Evolutionary conservation across 1,140 invertebrate genomes (phyloP).

Genomic region (Drosophila rufa): DNA sequence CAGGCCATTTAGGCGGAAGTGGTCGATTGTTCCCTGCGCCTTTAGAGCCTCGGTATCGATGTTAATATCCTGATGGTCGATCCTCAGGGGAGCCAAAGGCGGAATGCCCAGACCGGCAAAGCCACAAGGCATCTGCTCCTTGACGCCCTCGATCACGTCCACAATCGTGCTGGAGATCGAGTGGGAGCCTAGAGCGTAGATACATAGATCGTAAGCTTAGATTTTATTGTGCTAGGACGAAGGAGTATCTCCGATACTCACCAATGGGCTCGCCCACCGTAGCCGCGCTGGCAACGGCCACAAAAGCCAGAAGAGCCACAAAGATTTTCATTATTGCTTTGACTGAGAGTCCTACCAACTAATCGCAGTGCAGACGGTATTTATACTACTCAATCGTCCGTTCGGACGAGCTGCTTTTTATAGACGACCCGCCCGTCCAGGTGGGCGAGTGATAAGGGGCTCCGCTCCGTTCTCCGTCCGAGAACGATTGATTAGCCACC

Average conservation of each 20-base stretch:
- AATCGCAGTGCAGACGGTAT: conserved; percentile 65
- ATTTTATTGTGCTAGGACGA: too few species aligned
- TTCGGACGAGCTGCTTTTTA: conserved; percentile 60
- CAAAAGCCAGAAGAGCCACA: conserved; percentile 70
- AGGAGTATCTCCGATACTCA: conserved; percentile 32
- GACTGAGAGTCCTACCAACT: conserved; percentile 69
- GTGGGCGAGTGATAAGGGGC: conserved; percentile 51
- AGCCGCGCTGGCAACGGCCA: conserved; percentile 66
- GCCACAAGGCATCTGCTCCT: conserved; percentile 81
- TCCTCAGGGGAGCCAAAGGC: conserved; percentile 72
- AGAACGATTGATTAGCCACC: conserved; percentile 41
- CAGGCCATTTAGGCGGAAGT: conserved; percentile 78
- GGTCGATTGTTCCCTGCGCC: conserved; percentile 63
- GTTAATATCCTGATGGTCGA: conserved; percentile 63
- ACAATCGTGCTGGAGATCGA: conserved; percentile 72
- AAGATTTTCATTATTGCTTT: conserved; percentile 54
- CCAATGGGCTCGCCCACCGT: conserved; percentile 56
- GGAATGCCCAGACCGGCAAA: conserved; percentile 73
- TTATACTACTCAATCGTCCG: conserved; percentile 68
- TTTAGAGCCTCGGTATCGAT: conserved; percentile 62
- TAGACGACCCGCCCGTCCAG: conserved; percentile 49
- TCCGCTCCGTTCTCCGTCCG: conserved; percentile 5
- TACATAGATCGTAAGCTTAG: background rate
- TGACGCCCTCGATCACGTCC: conserved; percentile 53
- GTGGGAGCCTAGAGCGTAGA: conserved; percentile 22